Base-by-base conservation (phyloP, 1,140 invertebrate species). In the Dendrolimus kikuchii region DNA sequence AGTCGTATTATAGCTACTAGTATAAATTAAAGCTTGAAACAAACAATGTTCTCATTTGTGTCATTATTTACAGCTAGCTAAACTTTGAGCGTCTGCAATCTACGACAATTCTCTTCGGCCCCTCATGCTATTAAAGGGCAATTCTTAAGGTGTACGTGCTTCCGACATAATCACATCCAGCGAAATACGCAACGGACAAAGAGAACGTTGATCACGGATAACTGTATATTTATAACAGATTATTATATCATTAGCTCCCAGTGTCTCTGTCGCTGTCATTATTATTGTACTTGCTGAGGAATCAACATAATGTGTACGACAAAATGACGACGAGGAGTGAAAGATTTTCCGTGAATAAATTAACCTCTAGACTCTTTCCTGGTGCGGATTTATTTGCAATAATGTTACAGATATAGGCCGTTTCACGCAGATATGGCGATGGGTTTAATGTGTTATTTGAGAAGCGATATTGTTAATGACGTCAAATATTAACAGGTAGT, bases 61-160 rank as follows among this genome's bases (percentile, higher is more conserved):
- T 79, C 68, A 82, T 84, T 82, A 84, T 72, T 73, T 81, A 84
- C 81, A 81, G 81, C 77, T 82, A 81, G 55, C 59, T 64, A 59
- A 59, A 64, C 59, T 68, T 66, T 66, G 69, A 70, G 63, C 68
- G 67, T 72, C 67, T 74, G 68, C 71, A 84, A 81, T 81, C 77
- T 79, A 80, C 73, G 69, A 81, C 74, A 75, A 77, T 77, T 73
- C 71, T 70, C 71, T 74, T 70, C 65, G 60, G 61, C 58, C 46
- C 62, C 60, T 68, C 58, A 68, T 67, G 81, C 80, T 81, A 82
- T 82, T 85, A 85, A 71, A 77, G 68, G 60, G 77, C 70, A 78
- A 79, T 79, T 84, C 70, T 77, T 71, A 68, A 71, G 42, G 53
- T 62, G 69, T 70, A 77, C 72, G 74, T 81, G 78, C 66, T 68